phyloP scores from a whole-genome alignment of 1,140 invertebrate genomes.

The Trachymyrmex cornetzi region DNA sequence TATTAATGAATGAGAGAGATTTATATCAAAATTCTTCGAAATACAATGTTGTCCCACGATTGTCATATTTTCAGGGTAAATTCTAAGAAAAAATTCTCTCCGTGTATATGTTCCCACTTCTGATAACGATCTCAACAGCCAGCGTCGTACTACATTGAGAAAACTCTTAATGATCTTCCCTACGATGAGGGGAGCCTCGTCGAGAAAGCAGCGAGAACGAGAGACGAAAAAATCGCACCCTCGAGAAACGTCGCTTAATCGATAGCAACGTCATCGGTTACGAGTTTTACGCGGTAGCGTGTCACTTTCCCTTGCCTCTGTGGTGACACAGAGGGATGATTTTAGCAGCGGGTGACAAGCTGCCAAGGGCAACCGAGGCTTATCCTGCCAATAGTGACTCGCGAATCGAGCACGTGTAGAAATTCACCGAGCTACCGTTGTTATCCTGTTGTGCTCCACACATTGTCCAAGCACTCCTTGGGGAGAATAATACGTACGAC shows the following conservation, averaged over 20 bases:
- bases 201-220: slow-evolving; percentile 23
- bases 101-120: background rate
- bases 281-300: slow-evolving; percentile 73
- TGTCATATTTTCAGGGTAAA: too few relatives aligned
- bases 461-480: slow-evolving; percentile 54
- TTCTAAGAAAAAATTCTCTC: too few relatives aligned
- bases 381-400: slow-evolving; percentile 44
- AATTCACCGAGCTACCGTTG: slow-evolving; percentile 27
- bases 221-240: slow-evolving; percentile 73
- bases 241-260: slow-evolving; percentile 81
- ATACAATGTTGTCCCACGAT: too few relatives aligned
- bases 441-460: slow-evolving; percentile 37
- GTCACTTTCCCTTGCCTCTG: slow-evolving; percentile 2
- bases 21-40: too few relatives aligned
- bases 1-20: too few relatives aligned
- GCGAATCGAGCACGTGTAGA: slow-evolving; percentile 11
- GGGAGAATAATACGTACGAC: slow-evolving; percentile 54
- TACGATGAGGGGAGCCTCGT: slow-evolving; percentile 59
- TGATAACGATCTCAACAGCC: slow-evolving; percentile 40
- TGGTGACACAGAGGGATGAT: background rate
- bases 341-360: slow-evolving; percentile 57
- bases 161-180: slow-evolving; percentile 78
- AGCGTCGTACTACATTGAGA: slow-evolving; percentile 58
- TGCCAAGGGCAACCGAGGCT: slow-evolving; percentile 16
- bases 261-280: slow-evolving; percentile 82